Conservation (phyloP, 2,888 invertebrate genomes). For the Bhutanitis thaidina region DNA sequence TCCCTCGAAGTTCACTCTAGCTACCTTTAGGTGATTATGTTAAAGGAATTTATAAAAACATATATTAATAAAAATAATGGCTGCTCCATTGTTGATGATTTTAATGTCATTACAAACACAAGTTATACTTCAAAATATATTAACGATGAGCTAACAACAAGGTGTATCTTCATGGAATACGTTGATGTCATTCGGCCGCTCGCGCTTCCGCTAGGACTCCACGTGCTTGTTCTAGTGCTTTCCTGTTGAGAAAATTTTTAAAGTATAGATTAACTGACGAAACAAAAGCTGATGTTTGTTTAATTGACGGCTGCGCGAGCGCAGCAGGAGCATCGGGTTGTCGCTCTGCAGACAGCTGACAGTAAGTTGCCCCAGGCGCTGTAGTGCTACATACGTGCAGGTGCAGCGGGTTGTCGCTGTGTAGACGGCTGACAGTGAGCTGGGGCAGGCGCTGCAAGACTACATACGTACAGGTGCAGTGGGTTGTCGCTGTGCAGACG, state of each 20-base stretch:
- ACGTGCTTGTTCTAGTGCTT: conserved; percentile 64
- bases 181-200: conserved; percentile 41
- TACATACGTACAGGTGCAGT: conserved; percentile 51
- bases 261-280: no score
- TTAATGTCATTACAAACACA: background rate
- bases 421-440: background rate
- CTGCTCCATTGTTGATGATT: background rate
- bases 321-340: background rate
- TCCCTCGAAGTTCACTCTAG: no score
- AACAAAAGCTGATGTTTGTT: no score
- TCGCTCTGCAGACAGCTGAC: background rate
- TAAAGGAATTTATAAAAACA: no score
- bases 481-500: conserved; percentile 59
- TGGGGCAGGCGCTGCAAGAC: background rate
- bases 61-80: background rate
- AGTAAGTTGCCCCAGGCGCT: background rate
- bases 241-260: conserved; percentile 46
- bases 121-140: background rate
- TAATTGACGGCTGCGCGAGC: background rate
- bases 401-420: conserved; percentile 22
- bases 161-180: background rate
- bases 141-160: background rate
- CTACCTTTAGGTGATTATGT: no score
- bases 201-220: conserved; percentile 57
- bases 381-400: conserved; percentile 40